Percentiles rank a stretch among this genome's conserved stretches.
Evolutionary conservation across 2,113 vertebrate genomes (phyloP).

Genomic region (Dipodomys stephensi): DNA sequence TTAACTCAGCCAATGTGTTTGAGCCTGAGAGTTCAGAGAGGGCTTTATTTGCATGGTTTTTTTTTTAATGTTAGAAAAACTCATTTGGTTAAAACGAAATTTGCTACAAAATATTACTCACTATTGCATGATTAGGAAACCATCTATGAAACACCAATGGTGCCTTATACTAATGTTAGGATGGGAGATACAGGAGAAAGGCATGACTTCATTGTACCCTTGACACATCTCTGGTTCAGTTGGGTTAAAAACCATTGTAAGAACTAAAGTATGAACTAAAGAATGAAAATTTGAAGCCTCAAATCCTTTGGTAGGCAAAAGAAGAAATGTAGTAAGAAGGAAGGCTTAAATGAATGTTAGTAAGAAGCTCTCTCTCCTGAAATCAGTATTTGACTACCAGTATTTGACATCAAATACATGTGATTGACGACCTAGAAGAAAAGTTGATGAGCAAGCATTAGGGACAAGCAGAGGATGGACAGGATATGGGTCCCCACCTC

Average conservation of each 20-base stretch:
- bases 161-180: background rate
- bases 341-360: background rate
- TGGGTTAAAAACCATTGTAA: background rate
- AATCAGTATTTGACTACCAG: background rate
- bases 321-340: background rate
- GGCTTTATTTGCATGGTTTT: background rate
- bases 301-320: background rate
- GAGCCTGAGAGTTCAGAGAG: background rate
- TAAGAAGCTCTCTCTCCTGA: background rate
- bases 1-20: background rate
- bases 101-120: background rate
- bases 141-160: background rate
- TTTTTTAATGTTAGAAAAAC: slow-evolving; percentile 19
- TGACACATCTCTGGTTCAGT: background rate
- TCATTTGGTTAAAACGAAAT: slow-evolving; percentile 41
- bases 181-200: background rate
- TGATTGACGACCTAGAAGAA: background rate
- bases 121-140: background rate
- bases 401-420: background rate
- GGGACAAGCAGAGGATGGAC: background rate
- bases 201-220: background rate
- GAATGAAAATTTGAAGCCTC: background rate
- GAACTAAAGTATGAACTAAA: background rate
- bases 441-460: background rate
- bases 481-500: background rate